Evolutionary conservation across 2,888 invertebrate species (phyloP).

Genomic region (Heliconius sara): DNA sequence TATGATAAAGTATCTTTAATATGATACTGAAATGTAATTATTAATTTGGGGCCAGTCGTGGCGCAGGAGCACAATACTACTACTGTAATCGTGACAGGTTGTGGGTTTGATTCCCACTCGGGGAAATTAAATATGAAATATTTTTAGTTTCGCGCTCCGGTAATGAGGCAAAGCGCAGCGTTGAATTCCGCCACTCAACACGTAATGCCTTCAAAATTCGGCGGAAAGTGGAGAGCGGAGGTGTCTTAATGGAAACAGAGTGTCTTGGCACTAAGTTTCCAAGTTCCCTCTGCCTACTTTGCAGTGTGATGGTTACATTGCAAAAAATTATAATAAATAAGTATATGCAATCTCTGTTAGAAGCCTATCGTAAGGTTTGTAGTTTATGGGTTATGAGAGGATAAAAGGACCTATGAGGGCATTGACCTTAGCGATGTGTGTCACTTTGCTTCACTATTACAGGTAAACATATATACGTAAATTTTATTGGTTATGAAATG

Average conservation of each 20-base stretch:
- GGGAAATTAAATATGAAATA: too few relatives aligned
- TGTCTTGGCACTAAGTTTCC: not conserved
- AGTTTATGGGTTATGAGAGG: conserved; percentile 24
- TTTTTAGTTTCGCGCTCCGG: too few relatives aligned
- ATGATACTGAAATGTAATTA: too few relatives aligned
- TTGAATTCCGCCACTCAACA: too few relatives aligned
- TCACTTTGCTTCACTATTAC: conserved; percentile 12
- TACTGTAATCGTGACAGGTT: too few relatives aligned
- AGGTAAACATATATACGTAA: not conserved
- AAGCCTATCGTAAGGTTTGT: conserved; percentile 27
- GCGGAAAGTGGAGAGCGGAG: not conserved
- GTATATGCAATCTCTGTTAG: not conserved
- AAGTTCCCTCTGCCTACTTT: not conserved
- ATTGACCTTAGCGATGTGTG: conserved; percentile 23
- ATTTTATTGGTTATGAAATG: not conserved
- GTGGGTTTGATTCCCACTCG: too few relatives aligned
- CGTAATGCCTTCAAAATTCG: too few relatives aligned
- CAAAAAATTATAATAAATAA: not conserved
- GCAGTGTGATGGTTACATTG: not conserved
- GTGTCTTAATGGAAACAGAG: too few relatives aligned
- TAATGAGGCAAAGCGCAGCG: too few relatives aligned
- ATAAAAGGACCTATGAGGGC: conserved; percentile 30
- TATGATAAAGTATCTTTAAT: too few relatives aligned
- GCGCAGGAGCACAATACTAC: too few relatives aligned
- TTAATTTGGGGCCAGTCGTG: too few relatives aligned